A percentile compares a stretch with the other conserved stretches of the same genome.
phyloP scores from a whole-genome alignment of 2,113 vertebrate species.

The Ailuropoda melanoleuca region DNA sequence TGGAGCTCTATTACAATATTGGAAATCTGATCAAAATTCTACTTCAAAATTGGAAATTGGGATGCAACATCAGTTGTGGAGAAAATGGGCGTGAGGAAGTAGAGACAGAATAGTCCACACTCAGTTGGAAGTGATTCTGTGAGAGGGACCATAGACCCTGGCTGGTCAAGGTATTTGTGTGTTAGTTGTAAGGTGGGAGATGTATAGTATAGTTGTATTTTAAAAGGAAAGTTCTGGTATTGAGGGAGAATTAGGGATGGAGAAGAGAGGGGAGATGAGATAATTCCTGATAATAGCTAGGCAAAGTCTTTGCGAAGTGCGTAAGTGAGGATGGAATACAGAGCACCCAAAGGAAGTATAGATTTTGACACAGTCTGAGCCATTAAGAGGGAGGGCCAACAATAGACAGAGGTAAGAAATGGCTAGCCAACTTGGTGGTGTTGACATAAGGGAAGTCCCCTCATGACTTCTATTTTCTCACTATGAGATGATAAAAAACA shows the following conservation, averaged over 20 bases:
- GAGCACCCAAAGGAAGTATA: neutral
- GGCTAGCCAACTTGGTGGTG: no score
- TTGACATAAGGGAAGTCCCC: neutral
- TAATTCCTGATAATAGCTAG: neutral
- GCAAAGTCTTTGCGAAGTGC: neutral
- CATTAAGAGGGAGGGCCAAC: neutral
- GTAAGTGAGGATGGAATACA: no score
- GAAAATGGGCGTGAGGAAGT: neutral
- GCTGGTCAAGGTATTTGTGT: no score
- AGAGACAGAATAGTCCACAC: neutral
- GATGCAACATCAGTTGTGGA: no score
- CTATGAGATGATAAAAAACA: neutral
- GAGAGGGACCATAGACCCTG: neutral
- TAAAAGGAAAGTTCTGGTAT: neutral
- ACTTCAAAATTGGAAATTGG: neutral
- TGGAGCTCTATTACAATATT: neutral
- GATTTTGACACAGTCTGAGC: neutral
- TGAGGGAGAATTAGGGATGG: neutral
- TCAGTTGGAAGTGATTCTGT: neutral
- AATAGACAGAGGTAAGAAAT: neutral
- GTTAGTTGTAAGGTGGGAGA: neutral
- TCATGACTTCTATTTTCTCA: neutral
- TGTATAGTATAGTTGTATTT: neutral
- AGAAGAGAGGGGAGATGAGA: neutral
- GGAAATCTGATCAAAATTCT: neutral